phyloP scores from a whole-genome alignment of 2,797 vertebrate genomes.

The Mionectes olivaceus region DNA sequence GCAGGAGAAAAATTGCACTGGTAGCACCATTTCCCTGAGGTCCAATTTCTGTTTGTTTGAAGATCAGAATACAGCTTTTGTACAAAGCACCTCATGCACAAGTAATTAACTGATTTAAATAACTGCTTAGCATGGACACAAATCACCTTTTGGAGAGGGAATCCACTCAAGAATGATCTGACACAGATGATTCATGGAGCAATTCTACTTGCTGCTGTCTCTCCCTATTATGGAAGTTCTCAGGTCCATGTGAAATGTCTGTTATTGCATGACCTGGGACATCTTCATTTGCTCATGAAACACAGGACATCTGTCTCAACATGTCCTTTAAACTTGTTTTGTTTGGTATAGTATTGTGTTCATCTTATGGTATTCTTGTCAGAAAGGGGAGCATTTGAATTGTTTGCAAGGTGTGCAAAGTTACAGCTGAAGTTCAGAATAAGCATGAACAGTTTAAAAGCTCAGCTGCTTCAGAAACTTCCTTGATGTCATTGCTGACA shows the following conservation, averaged over 20 bases:
- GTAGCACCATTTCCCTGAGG: neutral
- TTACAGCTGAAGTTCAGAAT: neutral
- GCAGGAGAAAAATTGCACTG: neutral
- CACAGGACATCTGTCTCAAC: neutral
- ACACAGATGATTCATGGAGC: neutral
- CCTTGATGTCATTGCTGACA: neutral
- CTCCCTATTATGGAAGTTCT: neutral
- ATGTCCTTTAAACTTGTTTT: neutral
- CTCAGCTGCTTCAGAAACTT: neutral
- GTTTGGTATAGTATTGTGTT: neutral
- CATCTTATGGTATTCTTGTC: neutral
- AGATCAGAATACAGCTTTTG: neutral
- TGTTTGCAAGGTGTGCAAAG: neutral
- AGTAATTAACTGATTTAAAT: neutral
- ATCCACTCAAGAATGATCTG: neutral
- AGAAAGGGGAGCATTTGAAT: neutral
- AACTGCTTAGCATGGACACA: neutral
- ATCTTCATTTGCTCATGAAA: neutral
- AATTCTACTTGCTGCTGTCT: neutral
- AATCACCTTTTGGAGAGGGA: neutral
- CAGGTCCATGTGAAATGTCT: neutral
- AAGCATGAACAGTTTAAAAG: neutral
- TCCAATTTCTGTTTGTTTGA: neutral
- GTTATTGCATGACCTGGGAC: neutral
- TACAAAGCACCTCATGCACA: neutral